Conservation (phyloP, 2,113 vertebrate species). For the Dicentrarchus labrax region DNA sequence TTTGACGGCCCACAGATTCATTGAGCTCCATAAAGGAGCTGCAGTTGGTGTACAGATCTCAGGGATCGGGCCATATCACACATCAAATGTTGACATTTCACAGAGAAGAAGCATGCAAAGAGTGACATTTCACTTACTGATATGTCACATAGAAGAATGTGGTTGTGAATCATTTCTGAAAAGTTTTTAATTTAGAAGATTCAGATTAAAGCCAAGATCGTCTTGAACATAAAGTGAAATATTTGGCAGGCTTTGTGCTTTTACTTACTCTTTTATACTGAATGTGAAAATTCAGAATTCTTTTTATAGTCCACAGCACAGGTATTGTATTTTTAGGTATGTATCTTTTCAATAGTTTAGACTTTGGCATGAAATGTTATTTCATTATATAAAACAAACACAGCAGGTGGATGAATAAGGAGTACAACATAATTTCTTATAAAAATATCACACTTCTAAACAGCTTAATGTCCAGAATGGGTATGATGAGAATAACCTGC, state of each 20-base stretch:
- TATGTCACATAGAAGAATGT: conserved; percentile 9
- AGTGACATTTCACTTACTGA: conserved; percentile 52
- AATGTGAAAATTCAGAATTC: background rate
- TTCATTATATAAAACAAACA: background rate
- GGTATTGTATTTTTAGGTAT: background rate
- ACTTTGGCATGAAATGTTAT: conserved; percentile 10
- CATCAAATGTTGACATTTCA: conserved; percentile 50
- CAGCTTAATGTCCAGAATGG: background rate
- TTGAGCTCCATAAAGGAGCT: conserved; percentile 17
- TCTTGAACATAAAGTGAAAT: background rate
- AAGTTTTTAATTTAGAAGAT: conserved; percentile 26
- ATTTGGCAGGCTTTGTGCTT: background rate
- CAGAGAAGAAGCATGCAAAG: background rate
- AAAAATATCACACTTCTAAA: conserved; percentile 9
- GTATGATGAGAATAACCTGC: conserved; percentile 1
- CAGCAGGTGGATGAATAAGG: conserved; percentile 6
- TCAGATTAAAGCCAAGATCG: conserved; percentile 2
- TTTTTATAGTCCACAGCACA: background rate
- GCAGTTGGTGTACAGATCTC: conserved; percentile 18
- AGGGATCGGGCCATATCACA: conserved; percentile 24
- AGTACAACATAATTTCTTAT: conserved; percentile 10
- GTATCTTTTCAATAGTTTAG: background rate
- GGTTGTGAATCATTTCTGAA: conserved; percentile 10
- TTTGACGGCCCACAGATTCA: conserved; percentile 46
- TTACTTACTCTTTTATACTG: conserved; percentile 26